Conservation (phyloP, 2,797 vertebrate species). For the Phataginus tricuspis region DNA sequence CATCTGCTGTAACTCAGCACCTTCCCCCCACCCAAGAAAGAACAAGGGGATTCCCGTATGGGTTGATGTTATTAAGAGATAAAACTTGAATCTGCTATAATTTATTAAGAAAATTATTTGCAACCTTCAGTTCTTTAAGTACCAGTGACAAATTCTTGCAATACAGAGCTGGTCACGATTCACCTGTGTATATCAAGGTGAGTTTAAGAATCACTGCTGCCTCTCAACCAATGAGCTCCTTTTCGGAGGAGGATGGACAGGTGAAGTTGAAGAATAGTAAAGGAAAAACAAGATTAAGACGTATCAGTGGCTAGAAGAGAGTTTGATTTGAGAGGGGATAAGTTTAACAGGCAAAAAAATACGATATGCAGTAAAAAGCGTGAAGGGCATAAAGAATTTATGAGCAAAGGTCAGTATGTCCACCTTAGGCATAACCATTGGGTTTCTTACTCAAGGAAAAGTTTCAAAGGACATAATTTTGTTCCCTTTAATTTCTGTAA, state of each 20-base stretch:
- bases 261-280: background rate
- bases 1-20: background rate
- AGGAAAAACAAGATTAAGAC: background rate
- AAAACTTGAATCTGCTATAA: background rate
- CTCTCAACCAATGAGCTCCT: background rate
- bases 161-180: background rate
- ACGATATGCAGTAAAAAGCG: background rate
- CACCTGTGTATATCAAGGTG: background rate
- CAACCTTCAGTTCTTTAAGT: background rate
- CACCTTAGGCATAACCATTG: background rate
- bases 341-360: background rate
- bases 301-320: background rate
- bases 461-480: background rate
- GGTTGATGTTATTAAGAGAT: background rate
- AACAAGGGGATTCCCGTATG: background rate
- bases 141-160: conserved; percentile 1
- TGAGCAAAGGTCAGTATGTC: background rate
- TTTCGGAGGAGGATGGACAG: background rate
- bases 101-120: conserved; percentile 38
- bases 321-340: background rate
- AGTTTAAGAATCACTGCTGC: background rate
- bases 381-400: background rate
- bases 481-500: background rate
- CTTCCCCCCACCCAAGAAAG: background rate
- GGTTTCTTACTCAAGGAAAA: conserved; percentile 8